Evolutionary conservation across 2,888 invertebrate species (phyloP), one percentile per base, ranked within the genome.

Genomic region (Himalopsyche japonica): DNA sequence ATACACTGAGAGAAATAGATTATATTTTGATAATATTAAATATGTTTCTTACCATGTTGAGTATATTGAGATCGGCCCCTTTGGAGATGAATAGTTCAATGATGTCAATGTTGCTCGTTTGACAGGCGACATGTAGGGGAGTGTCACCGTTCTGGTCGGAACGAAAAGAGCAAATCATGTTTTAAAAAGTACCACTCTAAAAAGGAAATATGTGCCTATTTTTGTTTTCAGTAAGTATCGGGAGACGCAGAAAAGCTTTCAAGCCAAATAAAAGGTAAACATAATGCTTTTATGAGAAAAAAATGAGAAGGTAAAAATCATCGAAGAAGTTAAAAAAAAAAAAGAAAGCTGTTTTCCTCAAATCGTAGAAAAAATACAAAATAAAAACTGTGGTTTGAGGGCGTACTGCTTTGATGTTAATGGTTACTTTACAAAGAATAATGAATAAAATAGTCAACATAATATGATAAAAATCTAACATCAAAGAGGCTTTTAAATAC

Each of bases 41-140:
- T 3, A 37, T 37, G 1, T n/a, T 64, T 89, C 92, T 91, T 91
- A 96, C 96, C 91, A 93, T 92, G 88, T 97, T 97, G 64, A 95
- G 93, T 82, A 94, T 92, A 85, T 96, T 94, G 7, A 96, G 92
- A 88, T 96, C 94, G 0, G 95, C 95, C 27, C 95, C 95, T 87
- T 93, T 94, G 1, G 93, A 92, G 85, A 96, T 93, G 82, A 96
- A 91, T 84, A 95, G 91, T 89, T 95, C 94, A 8, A 94, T 94
- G 27, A 95, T 94, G 87, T 95, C 95, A 6, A 93, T 92, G 87
- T 94, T 94, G 88, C 96, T 96, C 0, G 94, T 94, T 86, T 94
- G 93, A 87, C 95, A 95, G 30, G 96, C 95, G 85, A 96, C 92
- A 90, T 96, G 96, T 47, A 97, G 91, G 0, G 96, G 94, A 34